Percentiles rank a stretch among this genome's conserved stretches.
Evolutionary conservation across 2,888 invertebrate genomes (phyloP).

Genomic region (Tipula confusa): DNA sequence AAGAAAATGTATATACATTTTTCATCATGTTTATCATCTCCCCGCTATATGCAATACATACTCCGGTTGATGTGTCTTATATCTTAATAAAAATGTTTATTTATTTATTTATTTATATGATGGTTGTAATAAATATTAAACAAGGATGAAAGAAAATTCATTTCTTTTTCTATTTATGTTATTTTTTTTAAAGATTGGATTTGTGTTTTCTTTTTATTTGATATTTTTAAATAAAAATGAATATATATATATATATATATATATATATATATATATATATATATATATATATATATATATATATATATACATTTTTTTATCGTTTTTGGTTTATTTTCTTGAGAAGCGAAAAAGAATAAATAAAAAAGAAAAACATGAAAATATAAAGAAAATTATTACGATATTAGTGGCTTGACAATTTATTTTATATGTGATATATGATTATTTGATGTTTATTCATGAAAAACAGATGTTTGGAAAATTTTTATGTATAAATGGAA

Average conservation of each 20-base stretch:
- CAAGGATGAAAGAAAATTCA: background rate
- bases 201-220: background rate
- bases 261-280: background rate
- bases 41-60: background rate
- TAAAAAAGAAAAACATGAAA: background rate
- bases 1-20: background rate
- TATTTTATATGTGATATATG: background rate
- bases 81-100: background rate
- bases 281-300: background rate
- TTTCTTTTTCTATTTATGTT: background rate
- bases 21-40: no score
- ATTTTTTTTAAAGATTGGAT: background rate
- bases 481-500: background rate
- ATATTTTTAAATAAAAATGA: background rate
- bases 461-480: background rate
- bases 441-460: constrained; percentile 7
- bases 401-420: background rate
- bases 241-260: background rate
- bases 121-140: background rate
- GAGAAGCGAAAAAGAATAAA: background rate
- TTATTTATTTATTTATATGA: background rate
- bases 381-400: background rate
- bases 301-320: background rate
- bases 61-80: background rate
- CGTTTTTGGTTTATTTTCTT: background rate